Base-by-base conservation (phyloP, 1,140 invertebrate species). In the Zeugodacus cucurbitae region DNA sequence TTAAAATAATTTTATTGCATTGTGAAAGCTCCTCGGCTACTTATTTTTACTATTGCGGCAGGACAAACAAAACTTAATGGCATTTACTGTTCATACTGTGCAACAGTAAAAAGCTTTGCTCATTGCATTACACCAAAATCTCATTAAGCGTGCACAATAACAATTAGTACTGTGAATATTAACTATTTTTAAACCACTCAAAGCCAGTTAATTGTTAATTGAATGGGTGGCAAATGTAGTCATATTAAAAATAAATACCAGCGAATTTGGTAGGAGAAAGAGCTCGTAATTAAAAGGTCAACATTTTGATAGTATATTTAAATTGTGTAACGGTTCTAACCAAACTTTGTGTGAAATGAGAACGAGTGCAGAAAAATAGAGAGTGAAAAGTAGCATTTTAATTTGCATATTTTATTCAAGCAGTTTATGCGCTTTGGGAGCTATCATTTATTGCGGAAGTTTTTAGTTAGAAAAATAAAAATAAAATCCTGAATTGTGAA, bases 151-250 rank as follows among this genome's bases (percentile, higher is more conserved):
- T 48, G 41, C 10, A 82, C 74, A 82, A 48, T 82, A 82, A 48
- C 37, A 82, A 48, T 82, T 82, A 82, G 2, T 54, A 11, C n/a
- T 29, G 74, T 10, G n/a, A 82, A 82, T 48, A 82, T 82, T 44
- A 82, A 82, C 74, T 82, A 82, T 82, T 82, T 48, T 82, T 82
- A 48, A 48, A 44, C 41, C 74, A 82, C 74, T 82, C 41, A 44
- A 82, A 82, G 74, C 74, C 41, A 48, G 74, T 48, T 44, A 48
- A 48, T 41, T 74, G 67, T 32, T 74, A 74, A 74, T 74, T 74
- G 67, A 74, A 74, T 34, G 67, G 67, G 67, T 41, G 67, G 67
- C 41, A 70, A 37, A 41, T 74, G 67, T 32, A 7, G 20, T 37
- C 20, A 20, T 22, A 32, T 34, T 74, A 74, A 74, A 32, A 74